Evolutionary conservation across 2,888 invertebrate genomes (phyloP), one percentile per base, ranked within the genome.

Genomic region (Xylota segnis): DNA sequence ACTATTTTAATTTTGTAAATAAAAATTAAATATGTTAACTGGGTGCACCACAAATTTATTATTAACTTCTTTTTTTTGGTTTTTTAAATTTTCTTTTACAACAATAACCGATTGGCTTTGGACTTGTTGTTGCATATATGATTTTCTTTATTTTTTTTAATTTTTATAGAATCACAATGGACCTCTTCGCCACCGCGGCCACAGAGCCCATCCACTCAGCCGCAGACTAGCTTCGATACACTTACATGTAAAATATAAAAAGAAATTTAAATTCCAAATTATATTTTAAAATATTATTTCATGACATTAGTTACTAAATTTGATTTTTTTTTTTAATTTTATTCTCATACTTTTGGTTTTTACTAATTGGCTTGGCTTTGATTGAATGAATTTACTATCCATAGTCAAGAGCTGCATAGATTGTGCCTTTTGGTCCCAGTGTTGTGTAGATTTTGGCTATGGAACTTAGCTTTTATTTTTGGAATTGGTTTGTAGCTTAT

Each of bases 211-310:
- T 88, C 87, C 87, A 90, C 92, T 90, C 93, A 92, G 91, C 91
- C 92, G 91, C 93, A 93, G 93, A 93, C 93, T 91, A 93, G 92
- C 93, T 93, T 93, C 92, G 93, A 93, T 90, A 92, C 93, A 91
- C 92, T 92, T 90, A 93, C 93, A 93, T 93, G 93, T 93, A 93
- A 93, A 92, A 91, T 91, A 89, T 89, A 89, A 87, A 79, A 88
- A 65, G 63, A 84, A 87, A 82, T 84, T 78, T 59, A 87, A 87
- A 87, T 86, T 88, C 76, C 50, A 87, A 87, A 82, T 78, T 87
- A 52, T 76, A 23, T 65, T 74, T 16, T 16, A 47, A 56, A 10
- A 58, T 18, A 32, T 52, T 68, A 37, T 78, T 34, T 61, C 14
- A 72, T 72, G 27, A 72, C 32, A 50, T 86, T 66, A 58, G 7